These are phyloP conservation scores for Aphis gossypii DNA, from an alignment of 1,140 invertebrate species.

Conservation along the genomic window DNA sequence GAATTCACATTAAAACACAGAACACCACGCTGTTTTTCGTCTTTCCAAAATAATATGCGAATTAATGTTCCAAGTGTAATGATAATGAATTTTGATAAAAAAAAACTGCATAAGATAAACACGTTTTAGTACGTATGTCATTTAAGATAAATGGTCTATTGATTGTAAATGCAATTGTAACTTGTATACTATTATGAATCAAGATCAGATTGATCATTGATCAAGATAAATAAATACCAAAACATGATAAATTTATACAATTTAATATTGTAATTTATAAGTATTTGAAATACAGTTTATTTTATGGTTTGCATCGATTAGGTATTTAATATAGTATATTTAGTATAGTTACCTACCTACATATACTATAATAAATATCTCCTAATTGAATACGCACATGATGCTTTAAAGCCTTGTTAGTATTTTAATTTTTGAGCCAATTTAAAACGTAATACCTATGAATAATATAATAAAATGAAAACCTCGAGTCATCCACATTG, in stretches of 20 bases:
- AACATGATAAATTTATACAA: background rate
- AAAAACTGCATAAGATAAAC: background rate
- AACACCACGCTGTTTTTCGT: background rate
- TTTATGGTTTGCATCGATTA: background rate
- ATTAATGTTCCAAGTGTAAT: background rate
- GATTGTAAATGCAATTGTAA: background rate
- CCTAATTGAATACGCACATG: no score
- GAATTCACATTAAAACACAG: background rate
- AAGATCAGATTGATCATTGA: background rate
- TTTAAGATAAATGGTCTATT: background rate
- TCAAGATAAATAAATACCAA: background rate
- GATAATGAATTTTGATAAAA: background rate
- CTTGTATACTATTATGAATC: background rate
- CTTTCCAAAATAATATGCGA: background rate
- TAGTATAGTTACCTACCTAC: background rate
- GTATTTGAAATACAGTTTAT: background rate
- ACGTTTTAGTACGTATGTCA: background rate
- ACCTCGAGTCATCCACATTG: no score
- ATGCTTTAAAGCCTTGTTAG: no score
- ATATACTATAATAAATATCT: background rate
- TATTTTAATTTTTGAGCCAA: no score
- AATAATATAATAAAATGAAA: no score
- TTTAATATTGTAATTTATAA: background rate
- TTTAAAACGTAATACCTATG: no score
- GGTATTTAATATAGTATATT: background rate